Conservation (phyloP, 1,140 invertebrate species). For the Oreohelix idahoensis region DNA sequence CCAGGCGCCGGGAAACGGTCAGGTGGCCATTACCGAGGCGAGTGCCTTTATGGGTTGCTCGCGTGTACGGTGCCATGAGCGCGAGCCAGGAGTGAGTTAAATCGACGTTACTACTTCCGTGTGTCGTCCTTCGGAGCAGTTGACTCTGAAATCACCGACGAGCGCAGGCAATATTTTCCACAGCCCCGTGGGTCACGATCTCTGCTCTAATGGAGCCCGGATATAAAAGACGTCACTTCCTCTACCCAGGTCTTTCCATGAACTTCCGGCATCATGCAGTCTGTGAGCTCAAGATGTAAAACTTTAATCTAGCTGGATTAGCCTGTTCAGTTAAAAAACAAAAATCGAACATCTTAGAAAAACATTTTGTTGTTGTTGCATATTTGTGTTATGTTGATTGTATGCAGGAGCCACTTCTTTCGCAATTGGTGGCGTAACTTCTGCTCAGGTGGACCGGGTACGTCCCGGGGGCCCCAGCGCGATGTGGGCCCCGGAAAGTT, state of each 20-base stretch:
- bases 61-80: conserved; percentile 26
- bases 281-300: neutral
- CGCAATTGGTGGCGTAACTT: no score
- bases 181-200: conserved; percentile 4
- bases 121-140: conserved; percentile 16
- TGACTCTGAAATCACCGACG: conserved; percentile 21
- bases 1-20: conserved; percentile 22
- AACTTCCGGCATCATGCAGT: conserved; percentile 20
- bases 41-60: conserved; percentile 25
- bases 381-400: no score
- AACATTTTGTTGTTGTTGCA: no score
- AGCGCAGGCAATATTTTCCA: conserved; percentile 14
- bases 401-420: no score
- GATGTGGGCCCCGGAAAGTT: no score
- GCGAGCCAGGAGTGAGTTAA: conserved; percentile 29
- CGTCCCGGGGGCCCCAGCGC: no score
- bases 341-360: no score
- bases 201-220: conserved; percentile 21
- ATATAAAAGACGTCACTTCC: conserved; percentile 32
- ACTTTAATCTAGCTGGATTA: neutral
- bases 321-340: neutral
- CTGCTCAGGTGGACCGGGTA: no score
- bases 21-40: conserved; percentile 34
- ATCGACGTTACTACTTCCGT: conserved; percentile 36
- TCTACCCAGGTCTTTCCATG: conserved; percentile 14